phyloP scores from a whole-genome alignment of 37 sponge, comb jelly and placozoan genomes.

The Eunapius fragilis region DNA sequence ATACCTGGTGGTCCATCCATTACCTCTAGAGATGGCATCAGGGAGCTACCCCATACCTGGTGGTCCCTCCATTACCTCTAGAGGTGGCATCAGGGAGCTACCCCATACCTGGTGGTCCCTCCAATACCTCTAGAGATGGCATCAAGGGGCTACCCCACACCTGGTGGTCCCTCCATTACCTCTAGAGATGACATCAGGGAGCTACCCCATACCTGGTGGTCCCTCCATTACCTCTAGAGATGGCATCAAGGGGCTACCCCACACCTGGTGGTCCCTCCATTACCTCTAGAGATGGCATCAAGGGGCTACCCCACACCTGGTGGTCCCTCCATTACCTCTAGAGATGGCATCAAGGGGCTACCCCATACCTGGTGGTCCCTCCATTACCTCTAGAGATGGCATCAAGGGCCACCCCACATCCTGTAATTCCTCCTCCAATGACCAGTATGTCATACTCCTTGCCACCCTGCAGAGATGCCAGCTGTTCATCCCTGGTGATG shows the following conservation, averaged over 20 bases:
- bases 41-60: no score
- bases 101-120: slow-evolving; percentile 94
- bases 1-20: no score
- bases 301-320: slow-evolving; percentile 96
- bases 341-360: no score
- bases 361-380: no score
- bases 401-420: slow-evolving; percentile 96
- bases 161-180: slow-evolving; percentile 35
- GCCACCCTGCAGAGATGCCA: slow-evolving; percentile 49
- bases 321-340: slow-evolving; percentile 72
- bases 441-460: slow-evolving; percentile 94
- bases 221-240: no score
- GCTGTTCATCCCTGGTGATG: slow-evolving; percentile 68
- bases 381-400: slow-evolving; percentile 81
- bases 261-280: no score
- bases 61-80: slow-evolving; percentile 62
- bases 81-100: slow-evolving; percentile 92
- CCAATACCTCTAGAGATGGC: slow-evolving; percentile 14
- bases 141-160: no score
- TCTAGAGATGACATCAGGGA: slow-evolving; percentile 89
- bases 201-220: slow-evolving; percentile 96
- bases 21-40: no score
- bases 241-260: no score
- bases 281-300: slow-evolving; percentile 91
- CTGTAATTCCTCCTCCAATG: slow-evolving; percentile 98